Percentiles rank a stretch among this genome's conserved stretches.
Conservation (phyloP, 2,797 vertebrate species). For the Fundulus diaphanus region DNA sequence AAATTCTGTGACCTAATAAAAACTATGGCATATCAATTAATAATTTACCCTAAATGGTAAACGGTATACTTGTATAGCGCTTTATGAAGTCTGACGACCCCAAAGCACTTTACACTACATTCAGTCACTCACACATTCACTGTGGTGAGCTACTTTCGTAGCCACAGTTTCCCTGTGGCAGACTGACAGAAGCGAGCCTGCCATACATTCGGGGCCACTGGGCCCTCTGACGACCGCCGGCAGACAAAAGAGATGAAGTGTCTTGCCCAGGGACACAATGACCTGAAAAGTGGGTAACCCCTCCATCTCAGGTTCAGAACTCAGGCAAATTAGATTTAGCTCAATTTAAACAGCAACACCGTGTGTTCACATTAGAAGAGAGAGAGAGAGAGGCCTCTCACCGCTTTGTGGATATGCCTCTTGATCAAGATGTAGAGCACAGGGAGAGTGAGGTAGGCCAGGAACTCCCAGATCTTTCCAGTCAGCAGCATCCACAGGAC, state of each 20-base stretch:
- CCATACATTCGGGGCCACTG: too few species aligned
- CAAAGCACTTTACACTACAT: too few species aligned
- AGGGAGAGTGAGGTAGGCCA: slow-evolving; percentile 91
- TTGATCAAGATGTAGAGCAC: slow-evolving; percentile 92
- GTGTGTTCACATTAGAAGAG: background rate
- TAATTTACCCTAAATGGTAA: too few species aligned
- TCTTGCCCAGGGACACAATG: too few species aligned
- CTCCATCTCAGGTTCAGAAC: background rate
- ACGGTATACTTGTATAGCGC: too few species aligned
- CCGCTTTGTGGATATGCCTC: slow-evolving; percentile 91
- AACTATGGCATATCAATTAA: background rate
- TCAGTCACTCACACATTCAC: too few species aligned
- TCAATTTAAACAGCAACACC: background rate
- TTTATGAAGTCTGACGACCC: too few species aligned
- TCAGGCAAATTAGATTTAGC: background rate
- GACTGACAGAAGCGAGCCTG: too few species aligned
- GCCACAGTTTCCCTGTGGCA: too few species aligned
- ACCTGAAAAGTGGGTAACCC: background rate
- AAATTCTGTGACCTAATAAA: background rate
- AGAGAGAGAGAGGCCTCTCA: slow-evolving; percentile 61
- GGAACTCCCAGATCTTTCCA: slow-evolving; percentile 94
- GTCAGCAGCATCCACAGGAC: slow-evolving; percentile 95
- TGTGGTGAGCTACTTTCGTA: too few species aligned
- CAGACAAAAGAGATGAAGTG: too few species aligned
- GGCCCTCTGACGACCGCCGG: too few species aligned